Percentiles rank a stretch among this genome's conserved stretches.
phyloP scores from a whole-genome alignment of 35 echinoderm and acorn worm genomes.

The Apostichopus parvimensis region DNA sequence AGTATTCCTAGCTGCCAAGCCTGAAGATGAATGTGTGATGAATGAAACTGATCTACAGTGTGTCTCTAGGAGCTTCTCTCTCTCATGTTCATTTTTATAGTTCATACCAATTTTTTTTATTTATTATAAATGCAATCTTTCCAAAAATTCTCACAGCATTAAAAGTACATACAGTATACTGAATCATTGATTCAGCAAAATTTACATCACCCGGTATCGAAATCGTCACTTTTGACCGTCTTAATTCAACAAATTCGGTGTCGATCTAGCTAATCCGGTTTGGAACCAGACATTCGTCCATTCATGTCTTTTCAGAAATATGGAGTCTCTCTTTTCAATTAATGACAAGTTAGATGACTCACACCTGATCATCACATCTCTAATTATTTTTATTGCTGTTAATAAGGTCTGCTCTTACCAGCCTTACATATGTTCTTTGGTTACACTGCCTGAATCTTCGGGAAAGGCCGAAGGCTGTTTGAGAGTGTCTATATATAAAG shows the following conservation, averaged over 20 bases:
- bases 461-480: background rate
- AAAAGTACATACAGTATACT: background rate
- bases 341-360: background rate
- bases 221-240: background rate
- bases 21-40: too few species aligned
- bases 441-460: background rate
- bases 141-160: too few species aligned
- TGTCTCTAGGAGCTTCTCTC: too few species aligned
- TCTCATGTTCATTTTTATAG: too few species aligned
- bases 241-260: background rate
- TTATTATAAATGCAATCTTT: too few species aligned
- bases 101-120: too few species aligned
- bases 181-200: too few species aligned
- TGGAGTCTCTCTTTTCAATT: background rate
- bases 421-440: background rate
- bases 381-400: background rate
- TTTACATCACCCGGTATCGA: background rate
- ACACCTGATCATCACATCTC: background rate
- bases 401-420: background rate
- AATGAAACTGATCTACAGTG: too few species aligned
- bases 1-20: too few species aligned
- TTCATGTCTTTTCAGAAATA: background rate
- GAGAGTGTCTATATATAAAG: background rate
- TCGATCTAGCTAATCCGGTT: background rate
- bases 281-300: background rate